Evolutionary conservation across 1,140 invertebrate genomes (phyloP).

Genomic region (Centruroides vittatus): DNA sequence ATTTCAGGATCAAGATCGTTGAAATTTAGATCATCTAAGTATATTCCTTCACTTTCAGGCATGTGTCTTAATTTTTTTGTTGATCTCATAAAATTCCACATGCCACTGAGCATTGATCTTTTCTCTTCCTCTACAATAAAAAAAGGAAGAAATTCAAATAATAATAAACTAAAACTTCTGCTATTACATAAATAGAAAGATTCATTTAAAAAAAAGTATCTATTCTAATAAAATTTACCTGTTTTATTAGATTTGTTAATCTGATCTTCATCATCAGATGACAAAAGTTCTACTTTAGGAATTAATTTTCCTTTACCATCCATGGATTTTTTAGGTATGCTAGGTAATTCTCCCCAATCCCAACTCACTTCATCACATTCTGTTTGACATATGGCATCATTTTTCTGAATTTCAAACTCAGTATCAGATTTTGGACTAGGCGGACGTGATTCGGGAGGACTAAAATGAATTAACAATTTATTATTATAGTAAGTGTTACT

Average conservation of each 20-base stretch:
- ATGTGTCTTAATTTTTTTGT: conserved; percentile 53
- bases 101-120: conserved; percentile 65
- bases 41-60: conserved; percentile 63
- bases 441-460: conserved; percentile 49
- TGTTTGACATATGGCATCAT: conserved; percentile 19
- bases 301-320: not conserved
- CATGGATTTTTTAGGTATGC: not conserved
- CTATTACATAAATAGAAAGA: not conserved
- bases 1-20: conserved; percentile 79
- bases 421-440: conserved; percentile 82
- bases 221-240: not conserved
- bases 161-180: not conserved
- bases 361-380: conserved; percentile 38
- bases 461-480: conserved; percentile 19
- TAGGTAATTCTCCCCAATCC: conserved; percentile 93
- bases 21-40: conserved; percentile 79
- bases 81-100: conserved; percentile 85
- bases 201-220: not conserved
- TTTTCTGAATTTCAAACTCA: conserved; percentile 55
- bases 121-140: conserved; percentile 36
- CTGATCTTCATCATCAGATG: conserved; percentile 21
- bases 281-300: conserved; percentile 3
- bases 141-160: not conserved
- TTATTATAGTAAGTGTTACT: too few relatives aligned
- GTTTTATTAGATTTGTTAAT: conserved; percentile 10